Percentiles rank a stretch among this genome's conserved stretches.
phyloP scores from a whole-genome alignment of 2,888 invertebrate genomes.

The Octodonta nipae region DNA sequence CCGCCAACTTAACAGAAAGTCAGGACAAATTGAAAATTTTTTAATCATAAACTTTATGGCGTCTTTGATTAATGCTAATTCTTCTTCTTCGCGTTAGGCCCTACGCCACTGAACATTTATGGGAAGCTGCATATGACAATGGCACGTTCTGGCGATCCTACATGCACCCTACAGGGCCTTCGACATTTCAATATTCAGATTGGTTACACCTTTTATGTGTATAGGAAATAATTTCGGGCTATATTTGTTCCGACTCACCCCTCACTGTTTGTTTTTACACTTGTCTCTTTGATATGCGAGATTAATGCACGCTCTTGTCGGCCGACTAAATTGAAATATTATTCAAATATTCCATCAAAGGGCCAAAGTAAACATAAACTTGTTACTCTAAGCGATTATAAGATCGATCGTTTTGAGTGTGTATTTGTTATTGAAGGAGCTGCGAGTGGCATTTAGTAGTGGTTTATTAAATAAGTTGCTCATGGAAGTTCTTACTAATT shows the following conservation, averaged over 20 bases:
- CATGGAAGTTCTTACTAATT: too few relatives aligned
- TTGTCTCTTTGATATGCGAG: conserved; percentile 33
- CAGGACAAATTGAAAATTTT: too few relatives aligned
- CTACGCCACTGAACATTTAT: conserved; percentile 24
- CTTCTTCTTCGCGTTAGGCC: too few relatives aligned
- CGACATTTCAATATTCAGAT: conserved; percentile 38
- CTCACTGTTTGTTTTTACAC: conserved; percentile 38
- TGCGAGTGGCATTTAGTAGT: too few relatives aligned
- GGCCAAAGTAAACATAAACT: too few relatives aligned
- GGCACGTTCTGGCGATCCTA: conserved; percentile 17
- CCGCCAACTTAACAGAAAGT: too few relatives aligned
- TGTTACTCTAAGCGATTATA: too few relatives aligned
- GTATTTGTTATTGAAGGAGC: too few relatives aligned
- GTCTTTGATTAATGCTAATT: too few relatives aligned
- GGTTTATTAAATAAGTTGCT: too few relatives aligned
- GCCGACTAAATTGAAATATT: conserved; percentile 23
- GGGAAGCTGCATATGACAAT: conserved; percentile 35
- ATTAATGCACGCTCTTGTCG: conserved; percentile 24
- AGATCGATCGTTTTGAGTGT: too few relatives aligned
- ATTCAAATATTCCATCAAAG: conserved; percentile 16
- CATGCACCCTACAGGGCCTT: conserved; percentile 8
- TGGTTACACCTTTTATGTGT: conserved; percentile 39
- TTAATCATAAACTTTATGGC: too few relatives aligned
- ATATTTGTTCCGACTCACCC: conserved; percentile 28
- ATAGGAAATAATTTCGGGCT: conserved; percentile 36